Evolutionary conservation across 2,888 invertebrate genomes (phyloP).

Genomic region (Amphipoea lucens): DNA sequence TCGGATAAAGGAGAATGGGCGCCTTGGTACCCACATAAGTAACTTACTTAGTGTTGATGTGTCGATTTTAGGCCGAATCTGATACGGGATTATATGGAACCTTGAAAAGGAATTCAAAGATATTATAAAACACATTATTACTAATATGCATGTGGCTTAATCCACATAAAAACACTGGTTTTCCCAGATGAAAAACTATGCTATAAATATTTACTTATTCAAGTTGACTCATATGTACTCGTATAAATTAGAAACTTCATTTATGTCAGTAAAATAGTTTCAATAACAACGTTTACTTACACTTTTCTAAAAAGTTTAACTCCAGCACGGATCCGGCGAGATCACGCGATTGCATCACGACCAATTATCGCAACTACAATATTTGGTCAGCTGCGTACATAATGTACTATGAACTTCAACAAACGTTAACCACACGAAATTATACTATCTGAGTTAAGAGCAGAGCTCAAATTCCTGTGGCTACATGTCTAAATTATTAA

Average conservation of each 20-base stretch:
- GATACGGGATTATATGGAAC: neutral
- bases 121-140: neutral
- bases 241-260: neutral
- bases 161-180: neutral
- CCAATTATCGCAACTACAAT: conserved; percentile 89
- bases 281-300: conserved; percentile 39
- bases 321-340: conserved; percentile 73
- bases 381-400: conserved; percentile 89
- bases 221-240: neutral
- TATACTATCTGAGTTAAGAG: conserved; percentile 24
- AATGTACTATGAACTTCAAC: conserved; percentile 75
- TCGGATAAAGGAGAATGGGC: neutral
- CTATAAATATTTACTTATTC: no score
- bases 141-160: neutral
- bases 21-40: neutral
- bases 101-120: neutral
- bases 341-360: conserved; percentile 89
- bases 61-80: neutral
- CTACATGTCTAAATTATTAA: conserved; percentile 27
- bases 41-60: neutral
- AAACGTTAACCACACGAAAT: conserved; percentile 54
- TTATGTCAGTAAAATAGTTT: conserved; percentile 4
- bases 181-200: neutral
- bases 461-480: conserved; percentile 64
- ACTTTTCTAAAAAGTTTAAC: conserved; percentile 63